Conservation (phyloP, 92 coral and sea anemone genomes). For the Virgularia gustaviana region DNA sequence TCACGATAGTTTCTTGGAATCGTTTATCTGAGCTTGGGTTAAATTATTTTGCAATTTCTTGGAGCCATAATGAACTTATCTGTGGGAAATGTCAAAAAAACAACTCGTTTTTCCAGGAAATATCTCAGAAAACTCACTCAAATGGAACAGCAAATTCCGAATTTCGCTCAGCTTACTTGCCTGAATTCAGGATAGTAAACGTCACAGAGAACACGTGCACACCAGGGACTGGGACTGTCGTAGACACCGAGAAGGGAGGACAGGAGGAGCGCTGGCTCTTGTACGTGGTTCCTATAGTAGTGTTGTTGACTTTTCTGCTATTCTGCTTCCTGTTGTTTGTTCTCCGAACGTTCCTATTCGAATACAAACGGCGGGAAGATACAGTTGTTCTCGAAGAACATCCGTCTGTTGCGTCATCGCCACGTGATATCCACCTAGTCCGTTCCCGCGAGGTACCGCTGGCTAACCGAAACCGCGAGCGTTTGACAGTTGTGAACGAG, state of each 20-base stretch:
- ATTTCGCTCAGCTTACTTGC: neutral
- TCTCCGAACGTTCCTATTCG: neutral
- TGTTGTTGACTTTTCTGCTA: neutral
- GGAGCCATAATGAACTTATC: constrained; percentile 7
- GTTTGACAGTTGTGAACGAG: neutral
- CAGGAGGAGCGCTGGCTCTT: constrained; percentile 5
- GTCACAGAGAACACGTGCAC: neutral
- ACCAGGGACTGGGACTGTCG: neutral
- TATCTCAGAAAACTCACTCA: neutral
- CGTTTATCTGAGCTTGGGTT: neutral
- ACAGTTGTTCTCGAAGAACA: neutral
- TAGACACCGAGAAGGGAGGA: neutral
- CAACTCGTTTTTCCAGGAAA: neutral
- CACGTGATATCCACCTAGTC: constrained; percentile 3
- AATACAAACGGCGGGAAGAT: neutral
- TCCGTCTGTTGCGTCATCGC: neutral
- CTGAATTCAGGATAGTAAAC: constrained; percentile 3
- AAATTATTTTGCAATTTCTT: neutral
- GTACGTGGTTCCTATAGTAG: constrained; percentile 14
- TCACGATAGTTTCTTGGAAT: neutral
- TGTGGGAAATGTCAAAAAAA: constrained; percentile 4
- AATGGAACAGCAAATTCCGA: neutral
- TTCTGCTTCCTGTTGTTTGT: constrained; percentile 16
- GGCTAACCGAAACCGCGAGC: constrained; percentile 11
- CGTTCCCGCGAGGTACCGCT: neutral